Evolutionary conservation across 2,888 invertebrate genomes (phyloP), one percentile per base, ranked within the genome.

Genomic region (Allophyes oxyacanthae): DNA sequence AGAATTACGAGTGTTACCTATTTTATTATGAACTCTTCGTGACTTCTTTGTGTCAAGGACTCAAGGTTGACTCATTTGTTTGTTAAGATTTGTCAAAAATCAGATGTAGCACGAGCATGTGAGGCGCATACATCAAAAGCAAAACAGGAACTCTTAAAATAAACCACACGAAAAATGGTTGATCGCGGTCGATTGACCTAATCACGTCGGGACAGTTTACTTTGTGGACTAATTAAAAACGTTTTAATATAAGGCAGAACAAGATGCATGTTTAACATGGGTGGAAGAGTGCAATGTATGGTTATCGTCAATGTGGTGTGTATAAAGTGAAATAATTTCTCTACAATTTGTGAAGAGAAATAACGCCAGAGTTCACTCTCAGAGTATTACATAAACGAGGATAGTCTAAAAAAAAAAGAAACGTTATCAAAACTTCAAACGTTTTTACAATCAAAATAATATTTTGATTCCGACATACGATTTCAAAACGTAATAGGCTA

Each of bases 181-280:
- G 81, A 88, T 86, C 81, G 81, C 78, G 71, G 84, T 79, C 82
- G 83, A 90, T 89, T 85, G 90, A 87, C 88, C 88, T 79, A 84
- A 88, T 90, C 88, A 85, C 83, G 87, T 83, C 84, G 66, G 75
- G 61, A 67, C 65, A 61, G 85, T 86, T 89, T 88, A 86, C 81
- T 76, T 75, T 83, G 80, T 65, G 81, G 77, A 74, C 78, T 86
- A 88, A 88, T 89, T 87, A 88, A 88, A 82, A 49, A 51, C 41
- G 36, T 61, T 61, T 55, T 53, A 46, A 65, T 65, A 40, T 46
- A 52, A 59, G 45, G 20, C 58, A 62, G 65, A 64, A 52, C 62
- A 50, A 66, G 52, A 55, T 68, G 64, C 58, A 56, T 46, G 76
- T 65, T 65, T 64, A 72, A 74, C 62, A 59, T 54, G 45, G 63